These are phyloP conservation scores for Epizoanthus fatuus DNA, from an alignment of 92 coral and sea anemone genomes.

Conservation along the genomic window DNA sequence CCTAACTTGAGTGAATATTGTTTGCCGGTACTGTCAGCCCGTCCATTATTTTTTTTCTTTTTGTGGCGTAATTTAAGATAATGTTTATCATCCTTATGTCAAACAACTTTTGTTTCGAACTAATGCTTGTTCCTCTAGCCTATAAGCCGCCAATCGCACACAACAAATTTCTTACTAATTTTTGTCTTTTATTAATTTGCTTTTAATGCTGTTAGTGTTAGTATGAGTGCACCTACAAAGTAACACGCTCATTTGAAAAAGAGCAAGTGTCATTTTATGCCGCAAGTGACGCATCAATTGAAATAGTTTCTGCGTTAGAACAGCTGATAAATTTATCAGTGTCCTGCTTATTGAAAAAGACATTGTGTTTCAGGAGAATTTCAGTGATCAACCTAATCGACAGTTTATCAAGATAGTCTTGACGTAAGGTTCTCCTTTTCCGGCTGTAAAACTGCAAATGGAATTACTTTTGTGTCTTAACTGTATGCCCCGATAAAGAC, in stretches of 20 bases:
- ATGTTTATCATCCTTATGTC: not conserved
- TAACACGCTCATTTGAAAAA: too few species aligned
- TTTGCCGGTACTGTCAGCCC: too few species aligned
- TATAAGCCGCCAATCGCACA: too few species aligned
- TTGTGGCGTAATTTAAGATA: not conserved
- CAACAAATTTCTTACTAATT: too few species aligned
- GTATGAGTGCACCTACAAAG: too few species aligned
- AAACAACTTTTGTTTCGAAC: slow-evolving; percentile 1
- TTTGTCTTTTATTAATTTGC: too few species aligned
- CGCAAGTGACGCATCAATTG: too few species aligned
- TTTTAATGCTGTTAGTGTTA: too few species aligned
- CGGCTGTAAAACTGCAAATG: not conserved
- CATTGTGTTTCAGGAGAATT: not conserved
- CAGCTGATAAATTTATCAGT: slow-evolving; percentile 17
- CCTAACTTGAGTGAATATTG: slow-evolving; percentile 3
- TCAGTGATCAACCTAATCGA: too few species aligned
- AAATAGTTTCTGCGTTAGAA: not conserved
- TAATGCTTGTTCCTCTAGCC: too few species aligned
- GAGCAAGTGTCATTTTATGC: too few species aligned
- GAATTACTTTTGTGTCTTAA: not conserved
- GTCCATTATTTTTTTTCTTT: not conserved
- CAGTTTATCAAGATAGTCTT: not conserved
- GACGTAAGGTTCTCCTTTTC: not conserved
- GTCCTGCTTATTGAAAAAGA: not conserved
- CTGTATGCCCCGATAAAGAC: not conserved